Evolutionary conservation across 2,888 invertebrate genomes (phyloP).

Genomic region (Sylvicola cinctus): DNA sequence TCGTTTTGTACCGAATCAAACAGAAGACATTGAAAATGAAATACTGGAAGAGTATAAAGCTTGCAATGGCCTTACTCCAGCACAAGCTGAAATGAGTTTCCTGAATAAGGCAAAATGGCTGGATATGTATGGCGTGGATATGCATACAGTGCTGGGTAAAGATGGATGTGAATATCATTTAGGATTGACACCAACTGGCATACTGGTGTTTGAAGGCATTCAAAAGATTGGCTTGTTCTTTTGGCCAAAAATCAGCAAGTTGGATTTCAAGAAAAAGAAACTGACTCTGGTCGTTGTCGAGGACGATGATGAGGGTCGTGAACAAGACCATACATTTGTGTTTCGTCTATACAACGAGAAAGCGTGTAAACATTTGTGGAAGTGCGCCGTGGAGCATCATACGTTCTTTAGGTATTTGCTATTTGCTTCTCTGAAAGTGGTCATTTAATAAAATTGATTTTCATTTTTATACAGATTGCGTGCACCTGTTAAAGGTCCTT

Average conservation of each 20-base stretch:
- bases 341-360: slow-evolving; percentile 87
- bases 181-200: slow-evolving; percentile 94
- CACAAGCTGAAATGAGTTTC: slow-evolving; percentile 87
- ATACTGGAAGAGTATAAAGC: slow-evolving; percentile 83
- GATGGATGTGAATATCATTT: slow-evolving; percentile 92
- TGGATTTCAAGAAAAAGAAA: slow-evolving; percentile 97
- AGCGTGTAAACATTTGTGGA: slow-evolving; percentile 99
- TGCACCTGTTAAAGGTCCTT: slow-evolving; percentile 71
- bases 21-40: slow-evolving; percentile 88
- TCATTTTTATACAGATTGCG: slow-evolving; percentile 59
- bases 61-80: slow-evolving; percentile 72
- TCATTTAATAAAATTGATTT: slow-evolving; percentile 29
- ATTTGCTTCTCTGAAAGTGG: no score
- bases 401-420: slow-evolving; percentile 38
- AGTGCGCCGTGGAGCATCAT: slow-evolving; percentile 99
- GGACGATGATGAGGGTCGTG: slow-evolving; percentile 90
- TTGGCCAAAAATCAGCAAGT: slow-evolving; percentile 96
- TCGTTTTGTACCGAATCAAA: slow-evolving; percentile 88
- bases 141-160: slow-evolving; percentile 92
- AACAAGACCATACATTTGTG: slow-evolving; percentile 98
- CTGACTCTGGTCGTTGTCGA: slow-evolving; percentile 93
- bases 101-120: slow-evolving; percentile 93
- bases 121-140: slow-evolving; percentile 98
- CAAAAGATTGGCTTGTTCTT: slow-evolving; percentile 97
- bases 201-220: slow-evolving; percentile 89